Conservation (phyloP, 2,113 vertebrate species). For the Centrocercus urophasianus region DNA sequence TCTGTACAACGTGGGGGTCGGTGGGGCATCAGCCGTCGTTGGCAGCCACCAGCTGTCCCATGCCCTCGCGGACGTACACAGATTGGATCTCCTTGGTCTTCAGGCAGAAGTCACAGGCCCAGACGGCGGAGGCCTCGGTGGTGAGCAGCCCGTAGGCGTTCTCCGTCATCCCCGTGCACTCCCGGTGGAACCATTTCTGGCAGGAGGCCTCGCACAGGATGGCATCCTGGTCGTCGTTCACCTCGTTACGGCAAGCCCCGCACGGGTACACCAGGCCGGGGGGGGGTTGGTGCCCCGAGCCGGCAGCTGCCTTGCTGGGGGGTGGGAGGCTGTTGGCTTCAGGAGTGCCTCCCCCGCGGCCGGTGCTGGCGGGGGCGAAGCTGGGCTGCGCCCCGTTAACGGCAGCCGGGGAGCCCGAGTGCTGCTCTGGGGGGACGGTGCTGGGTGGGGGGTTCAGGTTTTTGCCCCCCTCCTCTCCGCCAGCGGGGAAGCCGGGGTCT, state of each 20-base stretch:
- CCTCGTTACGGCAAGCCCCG: constrained; percentile 92
- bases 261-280: constrained; percentile 90
- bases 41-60: constrained; percentile 95
- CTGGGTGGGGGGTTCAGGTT: constrained; percentile 60
- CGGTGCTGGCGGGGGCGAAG: constrained; percentile 50
- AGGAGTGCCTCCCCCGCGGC: constrained; percentile 78
- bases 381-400: constrained; percentile 79
- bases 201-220: constrained; percentile 97
- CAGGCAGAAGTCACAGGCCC: constrained; percentile 98
- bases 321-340: constrained; percentile 79
- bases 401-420: constrained; percentile 73
- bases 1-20: fast-evolving
- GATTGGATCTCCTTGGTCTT: constrained; percentile 99
- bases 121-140: constrained; percentile 92
- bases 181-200: constrained; percentile 97
- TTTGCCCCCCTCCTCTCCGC: constrained; percentile 77
- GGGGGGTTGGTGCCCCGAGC: constrained; percentile 75
- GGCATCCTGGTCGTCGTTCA: constrained; percentile 96
- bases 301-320: background rate
- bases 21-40: constrained; percentile 87
- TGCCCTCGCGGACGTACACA: constrained; percentile 92
- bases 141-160: constrained; percentile 95
- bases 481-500: constrained; percentile 66
- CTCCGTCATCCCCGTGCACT: constrained; percentile 96
- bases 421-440: constrained; percentile 75